Evolutionary conservation across 2,113 vertebrate genomes (phyloP).

Genomic region (Puffinus mauretanicus): DNA sequence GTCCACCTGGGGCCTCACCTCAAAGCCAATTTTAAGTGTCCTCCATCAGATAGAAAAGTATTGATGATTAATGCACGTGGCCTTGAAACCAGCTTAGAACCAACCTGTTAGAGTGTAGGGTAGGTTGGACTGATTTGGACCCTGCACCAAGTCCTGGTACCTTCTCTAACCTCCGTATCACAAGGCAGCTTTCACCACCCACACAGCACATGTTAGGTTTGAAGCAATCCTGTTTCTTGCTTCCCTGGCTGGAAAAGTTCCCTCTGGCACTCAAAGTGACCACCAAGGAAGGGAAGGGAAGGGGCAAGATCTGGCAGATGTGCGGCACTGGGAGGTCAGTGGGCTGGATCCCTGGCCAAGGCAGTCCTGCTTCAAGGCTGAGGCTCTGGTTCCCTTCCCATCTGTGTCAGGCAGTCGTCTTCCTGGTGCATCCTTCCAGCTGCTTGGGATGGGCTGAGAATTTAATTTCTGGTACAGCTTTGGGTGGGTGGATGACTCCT

Average conservation of each 20-base stretch:
- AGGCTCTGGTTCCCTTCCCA: neutral
- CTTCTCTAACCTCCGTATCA: neutral
- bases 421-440: neutral
- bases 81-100: neutral
- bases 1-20: neutral
- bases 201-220: neutral
- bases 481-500: neutral
- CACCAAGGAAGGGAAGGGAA: neutral
- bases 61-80: neutral
- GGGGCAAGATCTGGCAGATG: neutral
- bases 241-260: neutral
- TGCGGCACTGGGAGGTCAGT: neutral
- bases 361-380: neutral
- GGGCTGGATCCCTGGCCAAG: neutral
- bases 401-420: neutral
- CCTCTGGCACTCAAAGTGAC: neutral
- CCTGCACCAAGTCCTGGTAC: neutral
- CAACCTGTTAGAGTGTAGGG: neutral
- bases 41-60: neutral
- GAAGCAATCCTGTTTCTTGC: neutral
- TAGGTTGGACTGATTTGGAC: neutral
- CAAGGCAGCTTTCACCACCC: neutral
- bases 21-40: neutral
- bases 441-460: neutral
- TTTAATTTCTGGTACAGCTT: neutral